phyloP scores from a whole-genome alignment of 35 echinoderm and acorn worm species.

The Apostichopus californicus region DNA sequence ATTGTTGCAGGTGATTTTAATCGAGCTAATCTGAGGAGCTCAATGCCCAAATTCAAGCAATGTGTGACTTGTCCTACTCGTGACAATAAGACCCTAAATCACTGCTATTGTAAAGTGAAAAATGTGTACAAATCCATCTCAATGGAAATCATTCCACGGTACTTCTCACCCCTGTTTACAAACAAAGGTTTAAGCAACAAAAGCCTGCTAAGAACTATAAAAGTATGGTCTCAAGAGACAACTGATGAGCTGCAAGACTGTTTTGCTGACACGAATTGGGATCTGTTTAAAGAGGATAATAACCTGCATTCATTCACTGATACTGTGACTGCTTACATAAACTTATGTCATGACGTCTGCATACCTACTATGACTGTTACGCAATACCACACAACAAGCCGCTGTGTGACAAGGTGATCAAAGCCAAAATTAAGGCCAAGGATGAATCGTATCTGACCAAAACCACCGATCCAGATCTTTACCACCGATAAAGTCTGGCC shows the following conservation, averaged over 20 bases:
- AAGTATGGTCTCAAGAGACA: background rate
- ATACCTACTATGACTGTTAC: conserved; percentile 17
- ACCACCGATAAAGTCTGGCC: background rate
- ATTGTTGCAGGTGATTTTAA: conserved; percentile 59
- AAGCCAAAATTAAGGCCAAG: background rate
- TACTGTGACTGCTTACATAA: conserved; percentile 44
- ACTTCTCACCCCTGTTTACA: conserved; percentile 18
- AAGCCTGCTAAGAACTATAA: background rate
- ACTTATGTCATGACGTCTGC: conserved; percentile 20
- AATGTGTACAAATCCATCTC: conserved; percentile 21
- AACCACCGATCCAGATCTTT: background rate
- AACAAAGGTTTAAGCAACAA: conserved; percentile 17
- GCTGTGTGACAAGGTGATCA: background rate
- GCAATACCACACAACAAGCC: conserved; percentile 44
- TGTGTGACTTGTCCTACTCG: conserved; percentile 42
- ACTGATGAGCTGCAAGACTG: conserved; percentile 38
- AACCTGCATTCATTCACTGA: conserved; percentile 43
- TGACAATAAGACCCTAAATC: conserved; percentile 1
- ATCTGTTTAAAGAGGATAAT: conserved; percentile 16
- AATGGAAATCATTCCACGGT: background rate
- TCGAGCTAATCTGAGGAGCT: conserved; percentile 15
- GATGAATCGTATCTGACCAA: background rate
- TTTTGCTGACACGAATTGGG: conserved; percentile 40
- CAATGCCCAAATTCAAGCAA: conserved; percentile 48
- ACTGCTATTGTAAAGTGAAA: conserved; percentile 17